Evolutionary conservation across 2,797 vertebrate genomes (phyloP).

Genomic region (Echeneis naucrates): DNA sequence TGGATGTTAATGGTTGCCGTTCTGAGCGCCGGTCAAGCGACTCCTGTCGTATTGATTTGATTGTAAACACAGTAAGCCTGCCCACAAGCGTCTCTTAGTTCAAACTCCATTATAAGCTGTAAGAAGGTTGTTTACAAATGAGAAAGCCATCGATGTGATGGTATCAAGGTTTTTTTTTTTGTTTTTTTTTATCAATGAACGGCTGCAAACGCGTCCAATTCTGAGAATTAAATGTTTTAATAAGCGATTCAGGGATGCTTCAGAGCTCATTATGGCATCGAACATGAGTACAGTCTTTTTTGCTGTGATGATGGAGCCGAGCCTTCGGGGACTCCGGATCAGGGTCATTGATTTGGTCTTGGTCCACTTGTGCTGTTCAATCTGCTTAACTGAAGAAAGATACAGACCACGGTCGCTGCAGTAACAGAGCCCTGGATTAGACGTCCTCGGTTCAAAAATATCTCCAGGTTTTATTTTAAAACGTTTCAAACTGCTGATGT

Average conservation of each 20-base stretch:
- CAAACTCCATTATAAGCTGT: constrained; percentile 24
- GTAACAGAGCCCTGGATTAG: constrained; percentile 8
- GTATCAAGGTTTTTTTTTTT: constrained; percentile 24
- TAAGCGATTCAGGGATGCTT: too few species aligned
- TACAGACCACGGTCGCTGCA: not conserved
- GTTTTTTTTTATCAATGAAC: constrained; percentile 14
- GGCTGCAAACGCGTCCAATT: constrained; percentile 27
- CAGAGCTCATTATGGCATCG: constrained; percentile 57
- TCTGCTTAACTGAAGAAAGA: constrained; percentile 10
- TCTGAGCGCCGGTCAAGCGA: constrained; percentile 7
- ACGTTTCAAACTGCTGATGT: not conserved
- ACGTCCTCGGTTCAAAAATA: not conserved
- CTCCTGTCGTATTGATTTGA: constrained; percentile 25
- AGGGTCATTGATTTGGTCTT: constrained; percentile 37
- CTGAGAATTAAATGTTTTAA: constrained; percentile 18
- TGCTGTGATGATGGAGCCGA: constrained; percentile 26
- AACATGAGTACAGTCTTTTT: constrained; percentile 12
- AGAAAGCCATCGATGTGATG: constrained; percentile 3
- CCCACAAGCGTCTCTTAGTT: not conserved
- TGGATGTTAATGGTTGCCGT: constrained; percentile 14
- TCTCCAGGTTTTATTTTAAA: not conserved
- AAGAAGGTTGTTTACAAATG: constrained; percentile 39
- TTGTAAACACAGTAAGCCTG: constrained; percentile 9
- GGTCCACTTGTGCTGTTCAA: constrained; percentile 9
- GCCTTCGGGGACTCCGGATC: constrained; percentile 20